Conservation (phyloP, 2,113 vertebrate species). For the Podarcis cretensis region DNA sequence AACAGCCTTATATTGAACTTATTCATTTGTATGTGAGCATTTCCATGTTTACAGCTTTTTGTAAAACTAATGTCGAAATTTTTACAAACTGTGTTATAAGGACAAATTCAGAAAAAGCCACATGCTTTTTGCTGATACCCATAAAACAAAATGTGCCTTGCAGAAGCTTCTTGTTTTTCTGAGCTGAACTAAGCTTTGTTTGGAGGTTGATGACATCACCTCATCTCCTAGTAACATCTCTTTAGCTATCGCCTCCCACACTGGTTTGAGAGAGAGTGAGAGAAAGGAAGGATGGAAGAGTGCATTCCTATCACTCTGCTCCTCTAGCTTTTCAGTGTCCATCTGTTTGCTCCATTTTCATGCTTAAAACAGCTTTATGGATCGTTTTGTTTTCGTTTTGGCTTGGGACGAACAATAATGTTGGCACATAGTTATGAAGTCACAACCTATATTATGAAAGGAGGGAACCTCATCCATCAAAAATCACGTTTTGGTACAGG, state of each 20-base stretch:
- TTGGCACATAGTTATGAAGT: slow-evolving; percentile 69
- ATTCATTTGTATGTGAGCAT: not conserved
- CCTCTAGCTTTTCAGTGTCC: slow-evolving; percentile 14
- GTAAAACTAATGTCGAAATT: slow-evolving; percentile 12
- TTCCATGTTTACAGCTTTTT: not conserved
- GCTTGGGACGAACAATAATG: slow-evolving; percentile 56
- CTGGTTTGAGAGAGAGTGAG: not conserved
- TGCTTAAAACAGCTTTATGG: slow-evolving; percentile 38
- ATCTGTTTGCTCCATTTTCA: slow-evolving; percentile 1
- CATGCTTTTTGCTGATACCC: slow-evolving; percentile 10
- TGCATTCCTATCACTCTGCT: not conserved
- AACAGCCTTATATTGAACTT: not conserved
- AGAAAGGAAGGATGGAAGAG: not conserved
- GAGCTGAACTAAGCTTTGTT: slow-evolving; percentile 22
- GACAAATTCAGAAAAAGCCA: slow-evolving; percentile 14
- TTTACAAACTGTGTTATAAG: slow-evolving; percentile 7
- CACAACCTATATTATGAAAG: slow-evolving; percentile 73
- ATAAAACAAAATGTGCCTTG: not conserved
- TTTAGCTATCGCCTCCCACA: not conserved
- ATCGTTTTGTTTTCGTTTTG: slow-evolving; percentile 49
- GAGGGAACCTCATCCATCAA: slow-evolving; percentile 78
- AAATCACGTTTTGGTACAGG: slow-evolving; percentile 72
- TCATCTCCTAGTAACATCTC: slow-evolving; percentile 15
- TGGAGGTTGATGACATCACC: slow-evolving; percentile 5
- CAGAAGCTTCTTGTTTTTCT: slow-evolving; percentile 19